These are phyloP conservation scores for Chrysolina americana DNA, from an alignment of 2,888 invertebrate genomes.

Conservation along the genomic window DNA sequence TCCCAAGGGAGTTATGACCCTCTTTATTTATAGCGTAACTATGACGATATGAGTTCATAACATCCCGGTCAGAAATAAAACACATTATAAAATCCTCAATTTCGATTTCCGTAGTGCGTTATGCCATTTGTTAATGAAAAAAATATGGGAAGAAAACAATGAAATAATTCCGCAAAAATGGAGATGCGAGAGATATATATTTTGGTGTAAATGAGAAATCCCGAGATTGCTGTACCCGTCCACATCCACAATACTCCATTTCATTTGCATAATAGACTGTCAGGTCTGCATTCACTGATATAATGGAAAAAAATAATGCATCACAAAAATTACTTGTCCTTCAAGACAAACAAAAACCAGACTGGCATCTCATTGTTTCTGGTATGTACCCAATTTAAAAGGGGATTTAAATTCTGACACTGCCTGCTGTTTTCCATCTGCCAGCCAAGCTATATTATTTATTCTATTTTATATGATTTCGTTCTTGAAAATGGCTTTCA, in stretches of 20 bases:
- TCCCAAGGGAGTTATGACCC: no score
- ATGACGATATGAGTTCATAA: no score
- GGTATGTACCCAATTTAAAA: conserved; percentile 10
- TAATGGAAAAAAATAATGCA: conserved; percentile 17
- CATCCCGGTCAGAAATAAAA: no score
- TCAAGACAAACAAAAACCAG: conserved; percentile 1
- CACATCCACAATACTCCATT: conserved; percentile 11
- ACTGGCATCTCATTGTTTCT: conserved; percentile 26
- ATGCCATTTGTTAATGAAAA: no score
- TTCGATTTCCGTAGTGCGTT: no score
- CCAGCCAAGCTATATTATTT: background rate
- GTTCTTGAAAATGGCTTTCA: no score
- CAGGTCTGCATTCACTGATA: background rate
- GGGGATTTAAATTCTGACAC: conserved; percentile 1
- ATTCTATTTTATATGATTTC: no score
- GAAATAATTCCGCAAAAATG: no score
- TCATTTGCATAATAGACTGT: conserved; percentile 20
- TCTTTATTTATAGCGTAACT: no score
- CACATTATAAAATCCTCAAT: no score
- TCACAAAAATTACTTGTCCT: conserved; percentile 15
- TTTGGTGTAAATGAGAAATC: background rate
- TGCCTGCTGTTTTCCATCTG: conserved; percentile 10
- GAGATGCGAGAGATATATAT: no score
- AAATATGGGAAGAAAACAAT: no score
- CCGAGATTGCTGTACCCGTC: background rate